Conservation (phyloP, 2,113 vertebrate genomes). For the Oxygymnocypris stewartii region DNA sequence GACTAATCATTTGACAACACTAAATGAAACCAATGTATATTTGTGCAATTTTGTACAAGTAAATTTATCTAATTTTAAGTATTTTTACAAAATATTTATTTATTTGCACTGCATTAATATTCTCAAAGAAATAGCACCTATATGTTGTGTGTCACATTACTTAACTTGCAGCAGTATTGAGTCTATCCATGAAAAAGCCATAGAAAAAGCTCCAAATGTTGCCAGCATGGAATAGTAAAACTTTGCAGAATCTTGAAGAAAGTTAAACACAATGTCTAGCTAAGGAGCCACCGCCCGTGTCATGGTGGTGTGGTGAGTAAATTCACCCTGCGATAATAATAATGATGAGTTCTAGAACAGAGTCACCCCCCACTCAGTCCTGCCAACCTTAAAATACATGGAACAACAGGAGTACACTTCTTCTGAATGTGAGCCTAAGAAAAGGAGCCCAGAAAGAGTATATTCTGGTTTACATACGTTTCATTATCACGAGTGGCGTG, state of each 20-base stretch:
- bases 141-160: background rate
- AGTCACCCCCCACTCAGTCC: constrained; percentile 16
- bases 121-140: background rate
- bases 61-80: background rate
- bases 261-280: background rate
- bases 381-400: constrained; percentile 24
- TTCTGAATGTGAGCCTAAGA: background rate
- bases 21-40: too few species aligned
- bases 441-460: background rate
- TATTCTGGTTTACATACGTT: background rate
- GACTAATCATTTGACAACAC: too few species aligned
- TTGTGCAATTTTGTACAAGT: too few species aligned
- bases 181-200: background rate
- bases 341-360: background rate
- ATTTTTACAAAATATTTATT: background rate
- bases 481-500: background rate
- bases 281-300: background rate
- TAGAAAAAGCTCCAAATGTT: background rate
- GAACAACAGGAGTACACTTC: constrained; percentile 19
- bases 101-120: background rate
- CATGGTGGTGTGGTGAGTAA: constrained; percentile 19
- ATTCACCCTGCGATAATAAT: constrained; percentile 27
- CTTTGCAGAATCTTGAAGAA: background rate
- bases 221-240: background rate
- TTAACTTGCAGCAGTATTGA: background rate